Percentiles rank a stretch among this genome's conserved stretches.
Conservation (phyloP, 2,888 invertebrate species). For the Ramazzottius varieornatus region DNA sequence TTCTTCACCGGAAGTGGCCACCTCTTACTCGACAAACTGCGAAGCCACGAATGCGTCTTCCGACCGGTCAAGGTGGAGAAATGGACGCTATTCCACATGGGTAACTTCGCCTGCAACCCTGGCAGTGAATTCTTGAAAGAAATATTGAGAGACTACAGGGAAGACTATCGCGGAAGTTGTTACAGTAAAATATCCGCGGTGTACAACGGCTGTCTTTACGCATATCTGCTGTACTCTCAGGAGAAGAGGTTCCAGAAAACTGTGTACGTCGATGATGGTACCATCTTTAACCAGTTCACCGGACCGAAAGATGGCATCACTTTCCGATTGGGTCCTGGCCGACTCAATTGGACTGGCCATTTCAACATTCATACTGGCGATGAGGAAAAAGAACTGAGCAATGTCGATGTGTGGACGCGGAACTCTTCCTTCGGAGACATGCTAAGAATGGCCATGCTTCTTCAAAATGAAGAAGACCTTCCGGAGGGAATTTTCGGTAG, state of each 20-base stretch:
- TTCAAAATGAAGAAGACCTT: too few relatives aligned
- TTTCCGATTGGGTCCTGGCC: not conserved
- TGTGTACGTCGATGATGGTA: not conserved
- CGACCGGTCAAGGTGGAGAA: not conserved
- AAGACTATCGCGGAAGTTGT: not conserved
- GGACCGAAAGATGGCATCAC: not conserved
- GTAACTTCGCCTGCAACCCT: not conserved
- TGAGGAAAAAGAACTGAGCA: not conserved
- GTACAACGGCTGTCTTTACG: not conserved
- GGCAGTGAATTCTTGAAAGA: not conserved
- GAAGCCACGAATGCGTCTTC: not conserved
- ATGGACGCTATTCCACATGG: not conserved
- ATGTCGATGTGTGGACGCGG: not conserved
- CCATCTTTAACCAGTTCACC: not conserved
- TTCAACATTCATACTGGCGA: not conserved
- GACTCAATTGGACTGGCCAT: not conserved
- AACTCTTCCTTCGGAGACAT: not conserved
- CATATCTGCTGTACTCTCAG: not conserved
- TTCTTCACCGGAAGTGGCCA: not conserved
- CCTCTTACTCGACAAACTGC: not conserved
- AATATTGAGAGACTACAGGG: not conserved
- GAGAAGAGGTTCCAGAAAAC: not conserved
- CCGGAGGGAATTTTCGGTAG: too few relatives aligned
- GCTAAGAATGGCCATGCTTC: too few relatives aligned
- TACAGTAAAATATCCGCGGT: too few relatives aligned